Base-by-base conservation (phyloP, 2,888 invertebrate species). In the Nemurella pictetii region DNA sequence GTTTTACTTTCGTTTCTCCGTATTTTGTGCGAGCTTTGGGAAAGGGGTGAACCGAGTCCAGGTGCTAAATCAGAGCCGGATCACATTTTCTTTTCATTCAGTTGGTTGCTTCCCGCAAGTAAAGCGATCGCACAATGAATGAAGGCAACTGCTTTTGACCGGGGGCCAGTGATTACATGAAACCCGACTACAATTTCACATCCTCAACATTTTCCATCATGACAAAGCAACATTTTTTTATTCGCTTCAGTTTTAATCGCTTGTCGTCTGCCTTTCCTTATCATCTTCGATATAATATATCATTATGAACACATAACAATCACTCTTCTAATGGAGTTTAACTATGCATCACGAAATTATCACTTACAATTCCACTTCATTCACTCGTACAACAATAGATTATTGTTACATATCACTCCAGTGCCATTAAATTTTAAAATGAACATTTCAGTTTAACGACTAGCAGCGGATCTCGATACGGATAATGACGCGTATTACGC, bases 401-500 rank as follows among this genome's bases (percentile, higher is more conserved):
- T 55, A 55, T 55, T 55, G 55, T 55, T 55, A 55, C 55, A 55
- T 55, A 55, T 55, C 55, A 55, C 55, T 55, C 55, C 55, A 55
- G 55, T 55, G 55, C 20, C 55, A 55, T 55, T 55, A 55, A 55
- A 55, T 55, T 55, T 55, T 55, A 55, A 55, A 55, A 55, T 55
- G 9, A 12, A 55, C 55, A 55, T 55, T 55, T 55, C 55, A 55
- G 20, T 12, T 12, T 55, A 20, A 55, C 55, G 55, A 55, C n/a
- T 55, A 12, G 55, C 20, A 55, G 55, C 55, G 55, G 27, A 9
- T 28, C 77, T 28, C 83, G 30, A 78, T 55, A 55, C n/a, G n/a
- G n/a, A n/a, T 85, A 28, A 85, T 85, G 75, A 85, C 72, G 83
- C 80, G 80, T 77, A 85, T 83, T 85, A 83, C 83, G 80, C 30